A percentile compares a stretch with the other conserved stretches of the same genome.
These are phyloP conservation scores for Epinotia nisella DNA, from an alignment of 2,888 invertebrate species.

Conservation along the genomic window DNA sequence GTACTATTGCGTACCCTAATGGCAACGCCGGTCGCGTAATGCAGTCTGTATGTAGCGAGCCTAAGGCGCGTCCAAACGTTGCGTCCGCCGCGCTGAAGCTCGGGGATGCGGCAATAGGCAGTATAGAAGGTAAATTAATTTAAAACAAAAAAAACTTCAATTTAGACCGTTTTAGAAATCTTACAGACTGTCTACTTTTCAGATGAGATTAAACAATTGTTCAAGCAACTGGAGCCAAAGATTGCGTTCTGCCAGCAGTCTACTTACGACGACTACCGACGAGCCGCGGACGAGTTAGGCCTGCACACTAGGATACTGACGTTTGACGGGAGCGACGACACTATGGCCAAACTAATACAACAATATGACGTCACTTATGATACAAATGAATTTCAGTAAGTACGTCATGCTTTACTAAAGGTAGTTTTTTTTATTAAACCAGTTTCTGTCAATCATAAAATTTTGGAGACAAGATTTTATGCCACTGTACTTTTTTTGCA, in stretches of 20 bases:
- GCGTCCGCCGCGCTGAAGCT: no score
- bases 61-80: no score
- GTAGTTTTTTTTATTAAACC: no score
- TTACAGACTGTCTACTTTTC: conserved; percentile 47
- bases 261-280: conserved; percentile 51
- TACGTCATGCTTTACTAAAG: neutral
- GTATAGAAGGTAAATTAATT: no score
- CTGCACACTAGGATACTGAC: conserved; percentile 61
- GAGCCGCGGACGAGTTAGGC: conserved; percentile 56
- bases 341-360: conserved; percentile 59
- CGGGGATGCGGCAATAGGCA: no score
- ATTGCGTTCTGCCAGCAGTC: conserved; percentile 68
- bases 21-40: no score
- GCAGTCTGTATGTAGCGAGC: no score
- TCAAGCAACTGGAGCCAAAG: conserved; percentile 63
- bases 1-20: no score
- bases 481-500: no score
- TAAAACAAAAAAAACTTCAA: no score
- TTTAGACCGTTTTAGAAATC: neutral
- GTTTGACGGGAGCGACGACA: conserved; percentile 62
- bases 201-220: conserved; percentile 66
- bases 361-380: conserved; percentile 52
- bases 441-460: no score
- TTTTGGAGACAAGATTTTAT: no score
- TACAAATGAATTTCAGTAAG: conserved; percentile 63